These are phyloP conservation scores for Prietella phreatophila DNA, from an alignment of 2,113 vertebrate genomes.

Conservation along the genomic window DNA sequence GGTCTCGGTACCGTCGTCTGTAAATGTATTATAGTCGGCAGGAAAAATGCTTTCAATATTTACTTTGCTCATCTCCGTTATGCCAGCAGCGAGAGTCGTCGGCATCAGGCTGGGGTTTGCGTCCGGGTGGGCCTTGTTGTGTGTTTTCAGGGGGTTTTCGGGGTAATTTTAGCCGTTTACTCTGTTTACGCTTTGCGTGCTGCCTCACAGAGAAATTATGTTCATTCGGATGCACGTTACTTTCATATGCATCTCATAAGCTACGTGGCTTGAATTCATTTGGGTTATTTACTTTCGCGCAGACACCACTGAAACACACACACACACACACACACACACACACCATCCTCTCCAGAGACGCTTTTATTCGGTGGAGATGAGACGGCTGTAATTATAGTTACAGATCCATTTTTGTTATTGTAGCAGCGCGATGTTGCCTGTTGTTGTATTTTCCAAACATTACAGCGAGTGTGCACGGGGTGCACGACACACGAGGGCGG, in stretches of 20 bases:
- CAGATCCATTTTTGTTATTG: constrained; percentile 59
- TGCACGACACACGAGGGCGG: not conserved
- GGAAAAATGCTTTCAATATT: constrained; percentile 36
- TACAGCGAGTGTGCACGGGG: not conserved
- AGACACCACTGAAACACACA: constrained; percentile 31
- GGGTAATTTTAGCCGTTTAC: constrained; percentile 40
- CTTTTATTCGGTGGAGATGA: constrained; percentile 39
- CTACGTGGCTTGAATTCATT: constrained; percentile 51
- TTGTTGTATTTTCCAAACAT: constrained; percentile 46
- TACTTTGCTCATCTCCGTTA: constrained; percentile 25
- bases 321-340: constrained; percentile 22
- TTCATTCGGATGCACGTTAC: constrained; percentile 46
- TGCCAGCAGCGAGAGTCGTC: constrained; percentile 1
- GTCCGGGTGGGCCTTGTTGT: constrained; percentile 33
- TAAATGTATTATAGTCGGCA: constrained; percentile 20
- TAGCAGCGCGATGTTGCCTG: constrained; percentile 45
- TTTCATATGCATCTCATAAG: constrained; percentile 50
- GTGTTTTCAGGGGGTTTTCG: not conserved
- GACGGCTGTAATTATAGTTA: constrained; percentile 53
- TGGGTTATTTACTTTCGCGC: constrained; percentile 52
- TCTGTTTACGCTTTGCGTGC: constrained; percentile 26
- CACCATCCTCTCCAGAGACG: constrained; percentile 40
- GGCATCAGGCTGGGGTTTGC: constrained; percentile 17
- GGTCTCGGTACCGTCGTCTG: not conserved
- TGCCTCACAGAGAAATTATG: constrained; percentile 35